Evolutionary conservation across 2,113 vertebrate species (phyloP).

Genomic region (Hyperopisus bebe): DNA sequence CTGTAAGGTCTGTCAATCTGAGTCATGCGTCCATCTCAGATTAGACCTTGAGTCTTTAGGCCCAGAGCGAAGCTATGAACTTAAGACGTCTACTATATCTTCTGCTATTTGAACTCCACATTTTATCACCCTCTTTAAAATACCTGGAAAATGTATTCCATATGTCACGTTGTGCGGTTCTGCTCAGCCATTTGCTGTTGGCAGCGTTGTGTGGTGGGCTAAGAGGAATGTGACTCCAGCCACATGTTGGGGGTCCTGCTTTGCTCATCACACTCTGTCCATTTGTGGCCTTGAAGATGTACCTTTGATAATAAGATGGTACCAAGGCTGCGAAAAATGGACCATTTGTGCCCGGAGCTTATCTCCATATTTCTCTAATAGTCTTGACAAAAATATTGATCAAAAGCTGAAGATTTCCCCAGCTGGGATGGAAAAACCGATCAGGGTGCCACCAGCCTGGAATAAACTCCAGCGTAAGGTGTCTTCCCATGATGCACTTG

Average conservation of each 20-base stretch:
- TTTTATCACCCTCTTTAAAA: slow-evolving; percentile 2
- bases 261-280: not conserved
- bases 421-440: not conserved
- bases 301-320: not conserved
- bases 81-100: not conserved
- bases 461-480: not conserved
- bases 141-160: not conserved
- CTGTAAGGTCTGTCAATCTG: not conserved
- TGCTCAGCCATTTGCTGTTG: not conserved
- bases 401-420: not conserved
- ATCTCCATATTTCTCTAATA: not conserved
- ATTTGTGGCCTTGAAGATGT: not conserved
- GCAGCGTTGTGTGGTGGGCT: not conserved
- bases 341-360: not conserved
- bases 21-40: not conserved
- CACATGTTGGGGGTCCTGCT: not conserved
- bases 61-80: not conserved
- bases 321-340: not conserved
- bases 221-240: not conserved
- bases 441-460: not conserved
- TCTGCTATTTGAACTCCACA: not conserved
- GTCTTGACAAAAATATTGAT: not conserved
- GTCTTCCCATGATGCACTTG: not conserved
- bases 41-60: not conserved
- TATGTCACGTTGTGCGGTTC: not conserved